Percentiles rank a stretch among this genome's conserved stretches.
Conservation (phyloP, 1,140 invertebrate species). For the Capitella teleta region DNA sequence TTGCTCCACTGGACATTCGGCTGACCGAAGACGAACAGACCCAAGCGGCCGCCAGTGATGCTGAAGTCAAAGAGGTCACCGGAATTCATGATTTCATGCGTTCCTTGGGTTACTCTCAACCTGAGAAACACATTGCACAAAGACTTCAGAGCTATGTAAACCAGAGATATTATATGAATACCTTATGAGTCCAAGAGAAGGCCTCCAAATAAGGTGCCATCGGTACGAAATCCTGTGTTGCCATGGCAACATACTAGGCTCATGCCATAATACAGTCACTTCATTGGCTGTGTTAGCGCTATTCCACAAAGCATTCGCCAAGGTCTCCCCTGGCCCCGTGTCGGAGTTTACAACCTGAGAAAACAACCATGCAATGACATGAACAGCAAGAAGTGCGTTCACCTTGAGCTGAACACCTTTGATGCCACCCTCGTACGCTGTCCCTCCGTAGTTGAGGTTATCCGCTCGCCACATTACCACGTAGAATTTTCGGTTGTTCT, state of each 20-base stretch:
- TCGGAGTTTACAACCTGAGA: conserved; percentile 1
- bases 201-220: conserved; percentile 17
- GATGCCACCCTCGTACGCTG: conserved; percentile 15
- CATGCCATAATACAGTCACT: conserved; percentile 17
- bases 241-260: conserved; percentile 17
- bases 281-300: not conserved
- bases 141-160: not conserved
- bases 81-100: conserved; percentile 14
- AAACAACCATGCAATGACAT: not conserved
- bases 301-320: not conserved
- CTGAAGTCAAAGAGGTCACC: conserved; percentile 17
- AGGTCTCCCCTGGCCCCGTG: not conserved
- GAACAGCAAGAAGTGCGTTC: not conserved
- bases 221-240: conserved; percentile 18
- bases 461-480: not conserved
- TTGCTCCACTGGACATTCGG: conserved; percentile 17
- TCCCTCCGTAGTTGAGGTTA: conserved; percentile 6
- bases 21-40: conserved; percentile 20
- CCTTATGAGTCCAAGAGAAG: conserved; percentile 19
- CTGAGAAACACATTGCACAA: conserved; percentile 7
- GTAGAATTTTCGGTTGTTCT: conserved; percentile 4
- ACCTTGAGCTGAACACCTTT: conserved; percentile 13
- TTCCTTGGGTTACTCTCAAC: conserved; percentile 13
- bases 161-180: conserved; percentile 1
- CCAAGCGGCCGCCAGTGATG: conserved; percentile 18